phyloP scores from a whole-genome alignment of 2,113 vertebrate species.

The Apus apus region DNA sequence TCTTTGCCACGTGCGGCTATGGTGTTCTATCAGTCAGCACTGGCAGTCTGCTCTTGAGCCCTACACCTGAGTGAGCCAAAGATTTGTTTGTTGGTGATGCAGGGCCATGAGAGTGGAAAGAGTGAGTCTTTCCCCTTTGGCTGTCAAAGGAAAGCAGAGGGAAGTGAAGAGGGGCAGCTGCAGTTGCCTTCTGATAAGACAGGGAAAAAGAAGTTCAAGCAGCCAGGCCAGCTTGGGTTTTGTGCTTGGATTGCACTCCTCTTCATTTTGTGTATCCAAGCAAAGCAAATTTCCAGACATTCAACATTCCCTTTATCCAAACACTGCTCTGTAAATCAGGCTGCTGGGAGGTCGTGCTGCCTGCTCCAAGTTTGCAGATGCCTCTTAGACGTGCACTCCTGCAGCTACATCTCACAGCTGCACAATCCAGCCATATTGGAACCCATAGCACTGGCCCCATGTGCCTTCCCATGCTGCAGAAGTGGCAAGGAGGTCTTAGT shows the following conservation, averaged over 20 bases:
- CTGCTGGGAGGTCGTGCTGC: neutral
- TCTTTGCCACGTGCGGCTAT: fast-evolving
- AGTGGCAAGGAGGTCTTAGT: neutral
- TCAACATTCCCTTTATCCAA: neutral
- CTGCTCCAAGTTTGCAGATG: neutral
- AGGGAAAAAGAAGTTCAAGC: neutral
- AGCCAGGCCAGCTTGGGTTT: neutral
- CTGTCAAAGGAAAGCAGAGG: neutral
- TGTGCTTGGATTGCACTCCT: neutral
- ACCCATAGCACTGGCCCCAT: fast-evolving
- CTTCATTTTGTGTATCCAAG: neutral
- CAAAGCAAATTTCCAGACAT: neutral
- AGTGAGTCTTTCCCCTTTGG: neutral
- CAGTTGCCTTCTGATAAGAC: neutral
- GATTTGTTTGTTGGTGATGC: neutral
- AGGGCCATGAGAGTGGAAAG: neutral
- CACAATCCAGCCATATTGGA: fast-evolving
- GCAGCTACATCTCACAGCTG: neutral
- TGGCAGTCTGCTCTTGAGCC: neutral
- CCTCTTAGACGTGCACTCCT: neutral
- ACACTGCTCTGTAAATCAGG: neutral
- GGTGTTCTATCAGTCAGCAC: neutral
- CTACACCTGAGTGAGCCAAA: neutral
- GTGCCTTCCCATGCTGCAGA: neutral
- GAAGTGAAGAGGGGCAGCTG: neutral